Percentiles rank a stretch among this genome's conserved stretches.
phyloP scores from a whole-genome alignment of 1,140 invertebrate genomes.

The Lasioglossum baleicum region DNA sequence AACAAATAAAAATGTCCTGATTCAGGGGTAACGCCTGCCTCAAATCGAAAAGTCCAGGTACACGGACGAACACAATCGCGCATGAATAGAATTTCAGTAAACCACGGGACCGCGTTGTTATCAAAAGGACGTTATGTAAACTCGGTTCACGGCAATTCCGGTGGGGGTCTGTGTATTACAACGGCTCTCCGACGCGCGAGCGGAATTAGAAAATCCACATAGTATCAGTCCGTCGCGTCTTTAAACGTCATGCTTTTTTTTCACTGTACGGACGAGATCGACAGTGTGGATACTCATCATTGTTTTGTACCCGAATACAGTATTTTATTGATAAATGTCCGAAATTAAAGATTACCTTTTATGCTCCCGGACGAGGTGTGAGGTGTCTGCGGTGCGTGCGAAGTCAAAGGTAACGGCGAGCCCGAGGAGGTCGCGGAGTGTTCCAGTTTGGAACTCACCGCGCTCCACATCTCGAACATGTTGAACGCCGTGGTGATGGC shows the following conservation, averaged over 20 bases:
- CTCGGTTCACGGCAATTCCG: constrained; percentile 6
- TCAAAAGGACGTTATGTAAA: constrained; percentile 43
- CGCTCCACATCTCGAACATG: constrained; percentile 94
- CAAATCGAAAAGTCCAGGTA: too few relatives aligned
- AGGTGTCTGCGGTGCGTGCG: constrained; percentile 83
- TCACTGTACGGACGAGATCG: too few relatives aligned
- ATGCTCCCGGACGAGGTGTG: constrained; percentile 90
- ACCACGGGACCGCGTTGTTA: constrained; percentile 20
- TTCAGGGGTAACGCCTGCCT: too few relatives aligned
- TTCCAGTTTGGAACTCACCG: constrained; percentile 90
- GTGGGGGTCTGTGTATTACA: not conserved
- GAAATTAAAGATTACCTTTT: too few relatives aligned
- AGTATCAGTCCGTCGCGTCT: constrained; percentile 13
- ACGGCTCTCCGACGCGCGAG: constrained; percentile 39
- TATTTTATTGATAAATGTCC: too few relatives aligned
- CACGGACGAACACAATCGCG: too few relatives aligned
- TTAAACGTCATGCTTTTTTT: not conserved
- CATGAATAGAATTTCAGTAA: not conserved
- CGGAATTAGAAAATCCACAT: constrained; percentile 45
- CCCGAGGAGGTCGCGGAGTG: constrained; percentile 80
- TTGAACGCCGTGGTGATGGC: constrained; percentile 82
- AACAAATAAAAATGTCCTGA: too few relatives aligned
- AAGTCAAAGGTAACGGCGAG: constrained; percentile 77
- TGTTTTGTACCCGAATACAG: too few relatives aligned
- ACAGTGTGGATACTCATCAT: too few relatives aligned